Evolutionary conservation across 2,113 vertebrate species (phyloP).

Genomic region (Otis tarda): DNA sequence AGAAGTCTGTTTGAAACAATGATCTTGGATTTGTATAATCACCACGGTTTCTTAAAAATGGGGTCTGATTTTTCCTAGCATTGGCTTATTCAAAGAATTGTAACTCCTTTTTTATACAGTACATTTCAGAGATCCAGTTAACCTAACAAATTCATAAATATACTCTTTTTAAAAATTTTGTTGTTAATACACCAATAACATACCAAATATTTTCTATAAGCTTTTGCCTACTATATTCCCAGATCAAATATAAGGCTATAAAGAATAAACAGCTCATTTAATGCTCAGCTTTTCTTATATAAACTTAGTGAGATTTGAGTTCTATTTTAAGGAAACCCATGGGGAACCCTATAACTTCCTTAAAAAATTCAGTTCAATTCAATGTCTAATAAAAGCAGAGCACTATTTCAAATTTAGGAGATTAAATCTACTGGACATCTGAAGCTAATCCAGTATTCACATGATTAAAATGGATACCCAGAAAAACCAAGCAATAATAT

Average conservation of each 20-base stretch:
- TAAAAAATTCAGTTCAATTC: not conserved
- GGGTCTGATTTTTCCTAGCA: not conserved
- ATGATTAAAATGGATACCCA: not conserved
- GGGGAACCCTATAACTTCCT: not conserved
- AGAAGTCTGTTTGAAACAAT: not conserved
- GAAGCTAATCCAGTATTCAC: not conserved
- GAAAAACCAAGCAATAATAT: not conserved
- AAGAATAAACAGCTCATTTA: not conserved
- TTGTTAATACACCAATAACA: not conserved
- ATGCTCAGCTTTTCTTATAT: not conserved
- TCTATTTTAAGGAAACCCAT: not conserved
- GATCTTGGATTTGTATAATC: not conserved
- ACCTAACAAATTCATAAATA: not conserved
- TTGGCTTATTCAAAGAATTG: not conserved
- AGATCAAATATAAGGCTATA: not conserved
- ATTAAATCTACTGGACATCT: not conserved
- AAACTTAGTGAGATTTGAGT: conserved; percentile 6
- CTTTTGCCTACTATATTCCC: not conserved
- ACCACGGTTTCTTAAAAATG: not conserved
- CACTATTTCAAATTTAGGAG: conserved; percentile 6
- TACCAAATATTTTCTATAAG: not conserved
- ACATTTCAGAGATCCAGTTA: not conserved
- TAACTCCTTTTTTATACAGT: not conserved
- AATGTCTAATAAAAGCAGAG: not conserved
- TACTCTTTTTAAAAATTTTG: accelerated